Conservation (phyloP, 2,113 vertebrate genomes). For the Gadus chalcogrammus region DNA sequence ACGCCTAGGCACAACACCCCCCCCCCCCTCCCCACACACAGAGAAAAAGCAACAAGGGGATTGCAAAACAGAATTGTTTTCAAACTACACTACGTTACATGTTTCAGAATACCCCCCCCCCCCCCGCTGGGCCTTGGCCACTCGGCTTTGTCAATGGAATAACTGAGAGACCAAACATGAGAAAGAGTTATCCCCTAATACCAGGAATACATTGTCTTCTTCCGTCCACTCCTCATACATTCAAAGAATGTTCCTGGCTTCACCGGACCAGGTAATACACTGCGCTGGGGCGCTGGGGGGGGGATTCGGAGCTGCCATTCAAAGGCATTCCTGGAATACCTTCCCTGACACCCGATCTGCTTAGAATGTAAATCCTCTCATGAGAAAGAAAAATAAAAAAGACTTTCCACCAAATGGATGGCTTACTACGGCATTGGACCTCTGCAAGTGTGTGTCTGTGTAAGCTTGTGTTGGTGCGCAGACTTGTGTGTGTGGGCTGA, state of each 20-base stretch:
- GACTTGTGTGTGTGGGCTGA: background rate
- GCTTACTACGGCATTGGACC: no score
- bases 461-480: background rate
- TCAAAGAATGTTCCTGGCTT: constrained; percentile 3
- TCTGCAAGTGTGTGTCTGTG: background rate
- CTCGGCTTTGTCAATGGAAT: no score
- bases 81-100: background rate
- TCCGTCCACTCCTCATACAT: no score
- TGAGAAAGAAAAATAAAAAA: background rate
- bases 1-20: no score
- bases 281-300: no score
- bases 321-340: constrained; percentile 13
- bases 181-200: no score
- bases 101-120: background rate
- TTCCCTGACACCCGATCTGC: constrained; percentile 24
- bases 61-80: background rate
- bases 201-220: no score
- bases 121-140: no score
- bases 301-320: no score
- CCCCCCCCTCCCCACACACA: background rate
- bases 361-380: constrained; percentile 46
- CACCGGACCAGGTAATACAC: constrained; percentile 21
- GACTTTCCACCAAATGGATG: no score
- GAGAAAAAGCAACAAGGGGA: background rate
- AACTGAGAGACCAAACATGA: background rate